Percentiles rank a stretch among this genome's conserved stretches.
Evolutionary conservation across 2,888 invertebrate genomes (phyloP).

Genomic region (Chymomyza caudatula): DNA sequence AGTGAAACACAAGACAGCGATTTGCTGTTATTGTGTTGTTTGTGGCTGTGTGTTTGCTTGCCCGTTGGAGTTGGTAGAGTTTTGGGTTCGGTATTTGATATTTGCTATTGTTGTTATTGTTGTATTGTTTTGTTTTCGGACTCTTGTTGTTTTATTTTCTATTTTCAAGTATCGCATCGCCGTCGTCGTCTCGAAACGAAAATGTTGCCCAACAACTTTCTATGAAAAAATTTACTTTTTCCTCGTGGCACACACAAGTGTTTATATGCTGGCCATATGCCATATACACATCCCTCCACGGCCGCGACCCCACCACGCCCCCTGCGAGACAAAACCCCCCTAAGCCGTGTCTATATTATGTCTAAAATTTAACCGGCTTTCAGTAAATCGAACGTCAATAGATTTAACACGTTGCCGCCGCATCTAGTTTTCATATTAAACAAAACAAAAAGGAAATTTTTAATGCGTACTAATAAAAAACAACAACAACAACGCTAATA

Average conservation of each 20-base stretch:
- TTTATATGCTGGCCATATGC: neutral
- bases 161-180: slow-evolving; percentile 53
- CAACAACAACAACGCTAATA: slow-evolving; percentile 3
- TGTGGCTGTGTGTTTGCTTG: too few species aligned
- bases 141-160: slow-evolving; percentile 47
- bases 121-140: slow-evolving; percentile 10
- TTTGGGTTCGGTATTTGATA: neutral
- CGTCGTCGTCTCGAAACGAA: slow-evolving; percentile 23
- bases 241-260: slow-evolving; percentile 32
- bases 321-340: slow-evolving; percentile 4
- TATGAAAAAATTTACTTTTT: slow-evolving; percentile 74
- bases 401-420: slow-evolving; percentile 50
- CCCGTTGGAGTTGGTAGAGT: neutral
- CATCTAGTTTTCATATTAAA: slow-evolving; percentile 26
- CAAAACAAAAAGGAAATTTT: neutral
- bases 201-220: slow-evolving; percentile 72
- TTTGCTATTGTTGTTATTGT: slow-evolving; percentile 11
- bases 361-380: slow-evolving; percentile 22
- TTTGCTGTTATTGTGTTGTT: neutral
- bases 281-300: neutral
- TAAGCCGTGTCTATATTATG: slow-evolving; percentile 3
- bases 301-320: neutral
- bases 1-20: slow-evolving; percentile 23
- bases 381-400: slow-evolving; percentile 51
- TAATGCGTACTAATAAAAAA: slow-evolving; percentile 7